Conservation (phyloP, 2,797 vertebrate species). For the Chelmon rostratus region DNA sequence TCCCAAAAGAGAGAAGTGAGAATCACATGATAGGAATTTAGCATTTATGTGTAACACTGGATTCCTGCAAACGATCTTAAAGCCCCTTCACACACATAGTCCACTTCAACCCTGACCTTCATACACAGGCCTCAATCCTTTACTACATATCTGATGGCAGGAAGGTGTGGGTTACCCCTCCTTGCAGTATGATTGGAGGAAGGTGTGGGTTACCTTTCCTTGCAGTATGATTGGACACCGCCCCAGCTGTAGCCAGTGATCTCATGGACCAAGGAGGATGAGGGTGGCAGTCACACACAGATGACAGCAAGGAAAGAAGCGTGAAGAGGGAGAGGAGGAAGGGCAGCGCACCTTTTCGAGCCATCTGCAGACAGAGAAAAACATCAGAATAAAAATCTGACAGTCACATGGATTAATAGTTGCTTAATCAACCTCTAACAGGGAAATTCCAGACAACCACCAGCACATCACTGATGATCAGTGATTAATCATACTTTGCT, state of each 20-base stretch:
- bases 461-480: neutral
- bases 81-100: neutral
- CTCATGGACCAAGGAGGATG: neutral
- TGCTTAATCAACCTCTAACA: too few relatives aligned
- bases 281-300: conserved; percentile 44
- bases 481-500: neutral
- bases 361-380: conserved; percentile 62
- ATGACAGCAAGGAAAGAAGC: conserved; percentile 23
- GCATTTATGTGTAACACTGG: neutral
- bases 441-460: neutral
- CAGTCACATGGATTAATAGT: neutral
- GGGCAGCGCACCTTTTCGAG: neutral
- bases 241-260: conserved; percentile 36
- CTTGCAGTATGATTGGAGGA: conserved; percentile 29
- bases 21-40: neutral
- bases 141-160: neutral
- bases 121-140: neutral
- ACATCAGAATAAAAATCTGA: neutral
- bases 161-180: conserved; percentile 46
- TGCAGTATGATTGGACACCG: conserved; percentile 28
- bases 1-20: neutral
- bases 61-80: neutral
- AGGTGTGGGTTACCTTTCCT: conserved; percentile 48
- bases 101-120: neutral
- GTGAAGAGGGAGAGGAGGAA: conserved; percentile 20